phyloP scores from a whole-genome alignment of 2,113 vertebrate genomes.

The Brachypodius melanocephalos region DNA sequence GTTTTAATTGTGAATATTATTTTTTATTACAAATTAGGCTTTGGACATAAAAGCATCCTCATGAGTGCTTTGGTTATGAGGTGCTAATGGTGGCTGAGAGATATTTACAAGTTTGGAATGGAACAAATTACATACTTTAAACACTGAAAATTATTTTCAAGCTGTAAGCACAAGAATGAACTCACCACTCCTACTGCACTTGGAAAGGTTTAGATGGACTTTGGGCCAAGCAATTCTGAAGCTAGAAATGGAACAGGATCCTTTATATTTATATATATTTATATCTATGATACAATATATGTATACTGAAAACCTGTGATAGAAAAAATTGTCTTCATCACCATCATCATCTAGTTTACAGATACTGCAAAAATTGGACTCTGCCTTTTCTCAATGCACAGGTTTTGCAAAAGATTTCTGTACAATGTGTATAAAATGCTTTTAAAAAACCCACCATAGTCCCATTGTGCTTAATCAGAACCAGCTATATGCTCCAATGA shows the following conservation, averaged over 20 bases:
- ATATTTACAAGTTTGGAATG: conserved; percentile 41
- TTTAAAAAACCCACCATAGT: conserved; percentile 61
- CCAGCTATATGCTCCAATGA: conserved; percentile 61
- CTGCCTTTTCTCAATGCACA: conserved; percentile 71
- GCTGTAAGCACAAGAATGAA: conserved; percentile 52
- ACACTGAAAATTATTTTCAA: conserved; percentile 16
- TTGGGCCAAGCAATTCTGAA: conserved; percentile 59
- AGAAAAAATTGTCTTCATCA: conserved; percentile 64
- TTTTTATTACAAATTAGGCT: conserved; percentile 50
- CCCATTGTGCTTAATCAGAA: conserved; percentile 80
- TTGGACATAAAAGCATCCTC: conserved; percentile 67
- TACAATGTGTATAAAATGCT: conserved; percentile 79
- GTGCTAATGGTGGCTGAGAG: not conserved
- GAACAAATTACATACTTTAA: conserved; percentile 32
- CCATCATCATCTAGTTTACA: conserved; percentile 60
- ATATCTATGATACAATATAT: conserved; percentile 63
- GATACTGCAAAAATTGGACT: conserved; percentile 68
- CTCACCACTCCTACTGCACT: conserved; percentile 56
- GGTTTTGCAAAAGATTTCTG: conserved; percentile 78
- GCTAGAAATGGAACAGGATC: conserved; percentile 51
- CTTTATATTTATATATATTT: conserved; percentile 59
- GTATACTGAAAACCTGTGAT: conserved; percentile 70
- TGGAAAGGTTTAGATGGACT: conserved; percentile 56
- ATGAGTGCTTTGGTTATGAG: conserved; percentile 40
- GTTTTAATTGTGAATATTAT: conserved; percentile 31